Evolutionary conservation across 2,888 invertebrate genomes (phyloP).

Genomic region (Sinopyrophorus schimmeli): DNA sequence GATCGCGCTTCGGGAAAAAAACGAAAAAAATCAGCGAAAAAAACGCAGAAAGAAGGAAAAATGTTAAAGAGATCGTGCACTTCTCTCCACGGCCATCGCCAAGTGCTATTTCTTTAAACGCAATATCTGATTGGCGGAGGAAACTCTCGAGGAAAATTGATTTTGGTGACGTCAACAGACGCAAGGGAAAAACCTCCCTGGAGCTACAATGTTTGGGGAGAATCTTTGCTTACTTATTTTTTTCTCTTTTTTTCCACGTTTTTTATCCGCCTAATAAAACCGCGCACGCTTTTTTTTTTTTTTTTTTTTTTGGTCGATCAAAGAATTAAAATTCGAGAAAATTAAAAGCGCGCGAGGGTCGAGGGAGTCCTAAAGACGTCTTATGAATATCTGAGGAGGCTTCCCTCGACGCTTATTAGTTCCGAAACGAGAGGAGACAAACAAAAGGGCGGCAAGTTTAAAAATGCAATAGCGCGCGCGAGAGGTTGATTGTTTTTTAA

Average conservation of each 20-base stretch:
- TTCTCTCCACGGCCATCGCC: slow-evolving; percentile 36
- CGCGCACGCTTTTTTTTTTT: neutral
- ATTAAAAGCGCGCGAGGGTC: neutral
- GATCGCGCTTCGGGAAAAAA: too few relatives aligned
- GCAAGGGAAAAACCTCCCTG: slow-evolving; percentile 29
- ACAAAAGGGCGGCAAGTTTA: too few relatives aligned
- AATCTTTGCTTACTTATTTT: slow-evolving; percentile 20
- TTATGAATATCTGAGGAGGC: too few relatives aligned
- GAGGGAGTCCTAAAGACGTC: too few relatives aligned
- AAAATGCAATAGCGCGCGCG: too few relatives aligned
- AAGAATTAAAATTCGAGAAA: neutral
- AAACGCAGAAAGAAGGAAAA: slow-evolving; percentile 23
- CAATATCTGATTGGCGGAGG: slow-evolving; percentile 36
- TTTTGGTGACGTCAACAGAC: slow-evolving; percentile 41
- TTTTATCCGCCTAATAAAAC: too few relatives aligned
- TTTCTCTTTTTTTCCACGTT: too few relatives aligned
- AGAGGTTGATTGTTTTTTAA: too few relatives aligned
- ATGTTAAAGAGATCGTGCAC: too few relatives aligned
- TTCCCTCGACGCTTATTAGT: too few relatives aligned
- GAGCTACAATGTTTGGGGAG: slow-evolving; percentile 22
- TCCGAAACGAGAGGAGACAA: too few relatives aligned
- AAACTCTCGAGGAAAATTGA: slow-evolving; percentile 39
- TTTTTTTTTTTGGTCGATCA: neutral
- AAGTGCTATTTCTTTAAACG: slow-evolving; percentile 36
- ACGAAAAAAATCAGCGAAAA: slow-evolving; percentile 1